phyloP scores from a whole-genome alignment of 2,113 vertebrate species.

The Reinhardtius hippoglossoides region DNA sequence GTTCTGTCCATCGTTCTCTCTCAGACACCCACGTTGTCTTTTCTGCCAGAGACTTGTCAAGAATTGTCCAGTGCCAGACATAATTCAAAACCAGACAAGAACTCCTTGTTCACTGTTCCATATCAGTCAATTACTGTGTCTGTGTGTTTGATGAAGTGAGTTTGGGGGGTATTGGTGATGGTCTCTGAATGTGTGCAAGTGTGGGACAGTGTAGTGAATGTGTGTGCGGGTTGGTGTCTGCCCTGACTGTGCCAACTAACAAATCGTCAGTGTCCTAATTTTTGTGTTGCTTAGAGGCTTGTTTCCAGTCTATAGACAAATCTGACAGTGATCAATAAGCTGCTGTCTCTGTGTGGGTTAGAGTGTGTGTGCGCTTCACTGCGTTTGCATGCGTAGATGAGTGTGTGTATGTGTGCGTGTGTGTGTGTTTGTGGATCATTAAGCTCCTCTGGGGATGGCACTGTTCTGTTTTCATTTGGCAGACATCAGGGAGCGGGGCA shows the following conservation, averaged over 20 bases:
- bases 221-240: constrained; percentile 53
- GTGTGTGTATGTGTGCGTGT: constrained; percentile 7
- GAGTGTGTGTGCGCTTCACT: constrained; percentile 15
- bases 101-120: constrained; percentile 74
- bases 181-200: constrained; percentile 27
- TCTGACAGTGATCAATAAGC: constrained; percentile 81
- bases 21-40: constrained; percentile 57
- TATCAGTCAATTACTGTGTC: constrained; percentile 74
- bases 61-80: constrained; percentile 66
- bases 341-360: constrained; percentile 54
- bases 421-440: constrained; percentile 67
- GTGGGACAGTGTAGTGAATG: constrained; percentile 46
- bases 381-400: constrained; percentile 33
- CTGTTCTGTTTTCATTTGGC: constrained; percentile 72
- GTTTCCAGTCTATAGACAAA: constrained; percentile 76
- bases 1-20: constrained; percentile 29
- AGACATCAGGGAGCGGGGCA: constrained; percentile 60
- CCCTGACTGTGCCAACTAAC: constrained; percentile 63
- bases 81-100: constrained; percentile 76
- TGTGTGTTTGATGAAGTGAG: constrained; percentile 7
- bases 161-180: background rate
- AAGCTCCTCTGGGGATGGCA: constrained; percentile 71
- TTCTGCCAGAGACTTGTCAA: constrained; percentile 57
- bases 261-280: constrained; percentile 80
- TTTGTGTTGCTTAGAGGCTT: constrained; percentile 75